These are phyloP conservation scores for Lagopus leucura DNA, from an alignment of 2,113 vertebrate species.

Conservation along the genomic window DNA sequence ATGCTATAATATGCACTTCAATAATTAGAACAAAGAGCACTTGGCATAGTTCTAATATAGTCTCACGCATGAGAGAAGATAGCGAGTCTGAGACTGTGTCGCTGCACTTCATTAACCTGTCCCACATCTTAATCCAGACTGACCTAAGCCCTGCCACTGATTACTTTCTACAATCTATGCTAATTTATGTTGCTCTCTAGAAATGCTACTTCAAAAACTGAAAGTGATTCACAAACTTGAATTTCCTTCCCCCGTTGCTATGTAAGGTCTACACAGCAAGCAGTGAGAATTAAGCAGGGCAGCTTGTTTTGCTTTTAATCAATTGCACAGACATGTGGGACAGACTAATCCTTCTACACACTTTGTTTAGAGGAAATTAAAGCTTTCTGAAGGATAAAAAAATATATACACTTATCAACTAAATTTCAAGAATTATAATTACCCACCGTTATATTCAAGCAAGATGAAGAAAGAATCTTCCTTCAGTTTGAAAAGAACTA, in stretches of 20 bases:
- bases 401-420: background rate
- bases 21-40: background rate
- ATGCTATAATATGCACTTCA: background rate
- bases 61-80: background rate
- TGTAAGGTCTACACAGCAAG: background rate
- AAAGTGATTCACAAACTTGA: background rate
- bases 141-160: background rate
- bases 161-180: background rate
- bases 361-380: conserved; percentile 22
- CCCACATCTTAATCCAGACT: conserved; percentile 6
- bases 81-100: background rate
- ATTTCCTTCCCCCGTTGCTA: background rate
- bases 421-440: conserved; percentile 4
- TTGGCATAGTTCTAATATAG: background rate
- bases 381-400: background rate
- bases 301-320: conserved; percentile 22
- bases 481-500: conserved; percentile 1
- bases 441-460: background rate
- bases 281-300: background rate
- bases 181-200: background rate
- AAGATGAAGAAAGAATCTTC: background rate
- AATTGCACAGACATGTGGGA: background rate
- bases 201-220: background rate
- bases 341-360: background rate
- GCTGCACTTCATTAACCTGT: background rate